phyloP scores from a whole-genome alignment of 2,797 vertebrate species.

The Gallinago stenura region DNA sequence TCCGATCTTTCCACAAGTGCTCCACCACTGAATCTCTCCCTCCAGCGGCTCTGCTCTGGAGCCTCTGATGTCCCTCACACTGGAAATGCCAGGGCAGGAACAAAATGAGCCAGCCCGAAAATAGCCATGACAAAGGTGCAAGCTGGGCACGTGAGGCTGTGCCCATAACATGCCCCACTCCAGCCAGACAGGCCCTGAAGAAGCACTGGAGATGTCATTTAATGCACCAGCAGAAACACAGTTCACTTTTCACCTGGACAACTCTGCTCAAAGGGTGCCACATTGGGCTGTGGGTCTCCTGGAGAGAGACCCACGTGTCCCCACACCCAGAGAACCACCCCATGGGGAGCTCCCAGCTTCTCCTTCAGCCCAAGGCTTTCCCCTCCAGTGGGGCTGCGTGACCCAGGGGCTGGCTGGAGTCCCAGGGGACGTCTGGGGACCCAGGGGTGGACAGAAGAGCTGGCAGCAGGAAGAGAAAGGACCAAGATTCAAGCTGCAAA shows the following conservation, averaged over 20 bases:
- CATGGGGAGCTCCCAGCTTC: neutral
- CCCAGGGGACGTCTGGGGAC: no score
- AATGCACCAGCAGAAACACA: neutral
- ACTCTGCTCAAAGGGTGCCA: neutral
- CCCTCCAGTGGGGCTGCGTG: fast-evolving
- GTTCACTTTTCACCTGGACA: neutral
- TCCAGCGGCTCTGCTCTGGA: neutral
- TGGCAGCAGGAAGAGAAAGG: neutral
- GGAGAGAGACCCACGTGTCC: neutral
- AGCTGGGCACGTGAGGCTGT: neutral
- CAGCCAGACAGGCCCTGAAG: neutral
- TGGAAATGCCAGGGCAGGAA: slow-evolving; percentile 49
- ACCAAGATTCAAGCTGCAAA: neutral
- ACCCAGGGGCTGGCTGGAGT: neutral
- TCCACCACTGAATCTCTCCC: neutral
- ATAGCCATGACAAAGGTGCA: neutral
- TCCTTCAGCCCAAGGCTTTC: neutral
- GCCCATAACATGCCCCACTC: neutral
- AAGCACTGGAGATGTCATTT: neutral
- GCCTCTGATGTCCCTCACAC: neutral
- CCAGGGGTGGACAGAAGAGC: neutral
- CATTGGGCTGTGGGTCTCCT: neutral
- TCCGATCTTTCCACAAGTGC: neutral
- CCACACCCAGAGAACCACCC: neutral
- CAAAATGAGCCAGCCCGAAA: neutral